A percentile compares a stretch with the other conserved stretches of the same genome.
Evolutionary conservation across 2,113 vertebrate genomes (phyloP).

Genomic region (Lagopus leucura): DNA sequence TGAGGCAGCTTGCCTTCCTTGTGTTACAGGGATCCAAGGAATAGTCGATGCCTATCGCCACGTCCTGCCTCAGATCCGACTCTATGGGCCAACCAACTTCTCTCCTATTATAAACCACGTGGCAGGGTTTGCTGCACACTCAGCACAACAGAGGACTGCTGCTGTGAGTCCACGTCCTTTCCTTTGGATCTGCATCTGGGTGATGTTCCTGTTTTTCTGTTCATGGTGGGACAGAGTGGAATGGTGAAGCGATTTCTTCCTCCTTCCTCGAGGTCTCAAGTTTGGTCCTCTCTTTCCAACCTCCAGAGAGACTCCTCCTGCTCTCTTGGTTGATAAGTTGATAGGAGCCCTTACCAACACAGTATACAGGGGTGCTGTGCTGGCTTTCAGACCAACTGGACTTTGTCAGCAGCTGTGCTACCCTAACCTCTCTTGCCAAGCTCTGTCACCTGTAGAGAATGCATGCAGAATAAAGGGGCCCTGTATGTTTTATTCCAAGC

Average conservation of each 20-base stretch:
- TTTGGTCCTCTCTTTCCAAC: background rate
- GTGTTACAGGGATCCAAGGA: constrained; percentile 86
- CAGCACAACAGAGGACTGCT: constrained; percentile 78
- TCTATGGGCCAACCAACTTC: constrained; percentile 94
- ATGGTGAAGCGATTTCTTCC: background rate
- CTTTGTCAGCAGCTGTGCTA: background rate
- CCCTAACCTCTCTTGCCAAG: background rate
- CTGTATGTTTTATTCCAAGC: background rate
- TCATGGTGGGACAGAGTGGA: background rate
- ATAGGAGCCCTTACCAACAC: background rate
- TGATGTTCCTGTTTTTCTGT: background rate
- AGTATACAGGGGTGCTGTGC: background rate
- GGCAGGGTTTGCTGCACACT: constrained; percentile 81
- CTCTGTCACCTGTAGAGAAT: background rate
- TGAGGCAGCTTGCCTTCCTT: background rate
- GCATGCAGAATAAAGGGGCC: too few relatives aligned
- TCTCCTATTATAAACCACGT: constrained; percentile 92
- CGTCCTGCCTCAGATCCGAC: constrained; percentile 84
- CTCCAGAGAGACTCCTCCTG: background rate
- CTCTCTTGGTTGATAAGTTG: background rate
- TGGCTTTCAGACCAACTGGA: background rate
- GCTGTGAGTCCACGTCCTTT: constrained; percentile 74
- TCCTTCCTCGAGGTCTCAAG: background rate
- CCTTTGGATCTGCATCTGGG: background rate
- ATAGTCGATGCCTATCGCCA: constrained; percentile 88